A percentile compares a stretch with the other conserved stretches of the same genome.
These are phyloP conservation scores for Phrynosoma platyrhinos DNA, from an alignment of 2,113 vertebrate genomes.

Conservation along the genomic window DNA sequence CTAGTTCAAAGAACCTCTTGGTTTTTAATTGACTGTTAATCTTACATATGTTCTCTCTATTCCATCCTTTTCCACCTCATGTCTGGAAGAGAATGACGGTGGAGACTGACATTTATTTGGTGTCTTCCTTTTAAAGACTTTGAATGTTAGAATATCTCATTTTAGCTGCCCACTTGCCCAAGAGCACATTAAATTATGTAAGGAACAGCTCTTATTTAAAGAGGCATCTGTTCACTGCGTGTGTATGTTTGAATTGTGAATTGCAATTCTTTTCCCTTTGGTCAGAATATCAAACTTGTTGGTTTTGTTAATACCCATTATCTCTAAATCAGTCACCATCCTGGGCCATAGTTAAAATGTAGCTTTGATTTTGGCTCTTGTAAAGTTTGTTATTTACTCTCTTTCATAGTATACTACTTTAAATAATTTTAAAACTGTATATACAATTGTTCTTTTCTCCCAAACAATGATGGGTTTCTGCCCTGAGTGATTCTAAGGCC, in stretches of 20 bases:
- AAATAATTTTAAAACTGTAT: slow-evolving; percentile 27
- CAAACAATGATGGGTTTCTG: slow-evolving; percentile 43
- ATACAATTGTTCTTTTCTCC: slow-evolving; percentile 25
- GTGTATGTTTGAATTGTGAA: slow-evolving; percentile 40
- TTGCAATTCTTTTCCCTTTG: slow-evolving; percentile 30
- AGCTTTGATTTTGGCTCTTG: slow-evolving; percentile 20
- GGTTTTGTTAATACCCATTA: slow-evolving; percentile 4
- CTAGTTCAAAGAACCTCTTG: slow-evolving; percentile 16
- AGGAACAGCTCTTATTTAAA: slow-evolving; percentile 11
- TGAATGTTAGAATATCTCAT: slow-evolving; percentile 34
- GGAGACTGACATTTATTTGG: not conserved
- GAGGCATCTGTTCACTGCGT: slow-evolving; percentile 37
- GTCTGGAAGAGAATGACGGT: slow-evolving; percentile 17
- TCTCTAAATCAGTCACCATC: slow-evolving; percentile 49
- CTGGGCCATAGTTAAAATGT: slow-evolving; percentile 34
- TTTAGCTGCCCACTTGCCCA: slow-evolving; percentile 37
- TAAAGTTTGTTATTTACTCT: slow-evolving; percentile 45
- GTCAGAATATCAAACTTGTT: not conserved
- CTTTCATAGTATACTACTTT: slow-evolving; percentile 41
- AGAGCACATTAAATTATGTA: slow-evolving; percentile 41
- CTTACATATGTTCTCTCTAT: not conserved
- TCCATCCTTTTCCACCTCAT: slow-evolving; percentile 5
- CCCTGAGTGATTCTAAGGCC: slow-evolving; percentile 47
- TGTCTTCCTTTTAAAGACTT: slow-evolving; percentile 24
- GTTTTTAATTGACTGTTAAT: slow-evolving; percentile 20